Evolutionary conservation across 2,888 invertebrate species (phyloP).

Genomic region (Pristionchus japonicus): DNA sequence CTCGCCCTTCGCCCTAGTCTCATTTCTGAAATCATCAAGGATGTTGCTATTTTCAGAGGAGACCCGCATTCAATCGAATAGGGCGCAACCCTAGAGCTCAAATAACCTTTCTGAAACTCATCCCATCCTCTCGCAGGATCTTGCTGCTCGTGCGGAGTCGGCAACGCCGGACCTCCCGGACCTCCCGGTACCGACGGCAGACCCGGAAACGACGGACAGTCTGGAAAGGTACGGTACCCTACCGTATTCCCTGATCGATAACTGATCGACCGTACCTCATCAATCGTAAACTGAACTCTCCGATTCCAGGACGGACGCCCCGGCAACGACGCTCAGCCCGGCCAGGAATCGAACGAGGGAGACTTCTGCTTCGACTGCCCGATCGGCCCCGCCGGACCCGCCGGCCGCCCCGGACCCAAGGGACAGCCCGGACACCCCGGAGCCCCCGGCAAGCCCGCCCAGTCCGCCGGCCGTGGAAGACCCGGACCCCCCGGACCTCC

Average conservation of each 20-base stretch:
- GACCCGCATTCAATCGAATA: too few relatives aligned
- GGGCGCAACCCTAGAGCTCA: too few relatives aligned
- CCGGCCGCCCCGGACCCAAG: slow-evolving; percentile 50
- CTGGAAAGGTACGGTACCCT: slow-evolving; percentile 11
- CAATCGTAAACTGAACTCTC: neutral
- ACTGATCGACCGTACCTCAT: too few relatives aligned
- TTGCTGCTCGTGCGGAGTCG: slow-evolving; percentile 48
- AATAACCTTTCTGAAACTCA: neutral
- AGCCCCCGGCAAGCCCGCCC: slow-evolving; percentile 56
- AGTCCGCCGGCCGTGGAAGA: slow-evolving; percentile 54
- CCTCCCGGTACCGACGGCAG: slow-evolving; percentile 46
- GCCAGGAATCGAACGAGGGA: slow-evolving; percentile 39
- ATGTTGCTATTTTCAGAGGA: too few relatives aligned
- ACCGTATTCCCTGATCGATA: too few relatives aligned
- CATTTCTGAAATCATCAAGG: too few relatives aligned
- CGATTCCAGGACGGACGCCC: slow-evolving; percentile 36
- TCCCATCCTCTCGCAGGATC: slow-evolving; percentile 28
- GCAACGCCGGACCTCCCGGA: slow-evolving; percentile 48
- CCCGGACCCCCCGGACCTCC: slow-evolving; percentile 57
- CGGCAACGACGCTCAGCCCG: slow-evolving; percentile 39
- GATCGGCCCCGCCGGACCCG: slow-evolving; percentile 51
- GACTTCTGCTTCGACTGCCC: slow-evolving; percentile 49
- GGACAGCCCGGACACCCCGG: slow-evolving; percentile 55
- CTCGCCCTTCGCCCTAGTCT: too few relatives aligned
- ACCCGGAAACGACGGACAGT: slow-evolving; percentile 42